A percentile compares a stretch with the other conserved stretches of the same genome.
phyloP scores from a whole-genome alignment of 2,113 vertebrate species.

The rat (Rattus norvegicus) region DNA sequence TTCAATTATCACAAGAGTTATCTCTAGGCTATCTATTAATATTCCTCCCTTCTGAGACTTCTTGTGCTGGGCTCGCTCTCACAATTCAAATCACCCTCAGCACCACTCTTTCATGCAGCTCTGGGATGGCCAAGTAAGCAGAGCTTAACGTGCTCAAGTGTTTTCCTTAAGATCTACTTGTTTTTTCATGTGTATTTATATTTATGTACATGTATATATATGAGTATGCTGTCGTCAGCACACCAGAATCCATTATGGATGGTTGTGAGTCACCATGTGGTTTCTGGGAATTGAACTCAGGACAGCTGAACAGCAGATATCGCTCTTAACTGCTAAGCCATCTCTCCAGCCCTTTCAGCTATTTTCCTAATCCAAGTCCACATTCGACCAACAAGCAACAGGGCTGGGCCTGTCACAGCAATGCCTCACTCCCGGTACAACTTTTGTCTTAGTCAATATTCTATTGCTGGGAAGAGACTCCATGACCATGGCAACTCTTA shows the following conservation, averaged over 20 bases:
- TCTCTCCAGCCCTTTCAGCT: too few relatives aligned
- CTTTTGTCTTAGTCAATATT: background rate
- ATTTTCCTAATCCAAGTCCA: background rate
- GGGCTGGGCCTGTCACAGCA: background rate
- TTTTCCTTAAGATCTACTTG: background rate
- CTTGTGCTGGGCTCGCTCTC: background rate
- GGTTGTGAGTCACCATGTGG: too few relatives aligned
- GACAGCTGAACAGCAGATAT: too few relatives aligned
- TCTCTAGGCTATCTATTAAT: background rate
- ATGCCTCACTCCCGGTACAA: background rate
- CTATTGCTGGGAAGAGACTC: background rate
- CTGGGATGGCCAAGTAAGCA: background rate
- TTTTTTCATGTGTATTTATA: too few relatives aligned
- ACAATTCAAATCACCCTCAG: background rate
- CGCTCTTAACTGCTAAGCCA: too few relatives aligned
- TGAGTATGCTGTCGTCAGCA: too few relatives aligned
- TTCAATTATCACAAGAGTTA: background rate
- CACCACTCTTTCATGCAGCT: background rate
- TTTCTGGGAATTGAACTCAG: too few relatives aligned
- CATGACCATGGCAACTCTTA: background rate
- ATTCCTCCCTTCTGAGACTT: background rate
- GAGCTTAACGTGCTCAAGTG: background rate
- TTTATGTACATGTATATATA: too few relatives aligned
- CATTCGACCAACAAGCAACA: background rate
- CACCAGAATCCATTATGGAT: too few relatives aligned